A percentile compares a stretch with the other conserved stretches of the same genome.
Conservation (phyloP, 2,888 invertebrate genomes). For the Sthenelais limicola region DNA sequence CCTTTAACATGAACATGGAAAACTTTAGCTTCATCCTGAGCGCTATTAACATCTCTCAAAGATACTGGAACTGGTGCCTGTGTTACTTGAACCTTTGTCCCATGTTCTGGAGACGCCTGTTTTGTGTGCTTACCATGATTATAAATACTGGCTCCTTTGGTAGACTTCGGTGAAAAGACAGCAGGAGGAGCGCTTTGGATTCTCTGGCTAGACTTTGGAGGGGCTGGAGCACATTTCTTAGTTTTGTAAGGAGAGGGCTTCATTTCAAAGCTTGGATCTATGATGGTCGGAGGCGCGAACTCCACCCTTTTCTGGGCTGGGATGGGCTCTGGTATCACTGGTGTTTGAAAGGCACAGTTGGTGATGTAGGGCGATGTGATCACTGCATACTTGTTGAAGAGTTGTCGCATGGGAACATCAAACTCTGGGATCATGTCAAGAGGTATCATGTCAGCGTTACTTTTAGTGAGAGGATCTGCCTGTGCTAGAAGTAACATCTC, state of each 20-base stretch:
- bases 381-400: conserved; percentile 39
- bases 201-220: too few species aligned
- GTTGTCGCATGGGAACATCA: conserved; percentile 45
- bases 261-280: neutral
- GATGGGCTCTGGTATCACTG: neutral
- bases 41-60: too few species aligned
- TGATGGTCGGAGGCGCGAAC: neutral
- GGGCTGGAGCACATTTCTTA: too few species aligned
- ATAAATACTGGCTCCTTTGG: too few species aligned
- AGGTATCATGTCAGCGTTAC: conserved; percentile 36
- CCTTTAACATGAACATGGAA: conserved; percentile 15
- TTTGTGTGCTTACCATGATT: too few species aligned
- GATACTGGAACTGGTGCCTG: too few species aligned
- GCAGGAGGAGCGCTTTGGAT: too few species aligned
- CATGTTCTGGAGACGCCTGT: too few species aligned
- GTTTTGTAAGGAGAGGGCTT: too few species aligned
- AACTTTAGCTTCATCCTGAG: neutral
- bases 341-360: neutral
- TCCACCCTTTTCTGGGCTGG: neutral
- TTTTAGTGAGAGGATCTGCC: conserved; percentile 35
- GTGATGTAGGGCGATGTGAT: conserved; percentile 10
- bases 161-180: too few species aligned
- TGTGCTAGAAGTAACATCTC: conserved; percentile 42
- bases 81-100: too few species aligned
- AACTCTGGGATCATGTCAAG: conserved; percentile 42